Evolutionary conservation across 2,888 invertebrate genomes (phyloP), one percentile per base, ranked within the genome.

Genomic region (Ditylenchus weischeri): DNA sequence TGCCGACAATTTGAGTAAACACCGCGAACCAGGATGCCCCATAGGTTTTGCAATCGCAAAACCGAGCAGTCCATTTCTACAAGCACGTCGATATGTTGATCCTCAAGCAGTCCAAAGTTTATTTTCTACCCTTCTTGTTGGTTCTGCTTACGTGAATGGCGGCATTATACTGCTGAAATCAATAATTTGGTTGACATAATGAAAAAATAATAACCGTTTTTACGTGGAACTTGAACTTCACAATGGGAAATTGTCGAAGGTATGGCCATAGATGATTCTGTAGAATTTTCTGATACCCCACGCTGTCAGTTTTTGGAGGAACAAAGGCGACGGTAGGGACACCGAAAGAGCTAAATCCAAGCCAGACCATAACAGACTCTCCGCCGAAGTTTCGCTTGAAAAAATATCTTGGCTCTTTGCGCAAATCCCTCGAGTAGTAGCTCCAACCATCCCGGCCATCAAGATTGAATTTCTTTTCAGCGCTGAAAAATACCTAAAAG

Each of bases 341-440:
- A 6, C 54, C 54, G 54, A 54, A 54, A 21, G 10, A n/a, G 23
- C 48, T 60, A 51, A 76, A 69, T 3, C 64, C 69, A 7, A 59
- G 72, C 76, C 76, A 78, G 15, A 70, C 49, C 76, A 77, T 78
- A 8, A 77, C 60, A 8, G 57, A 57, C 19, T 78, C 78, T 21
- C 78, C 76, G 23, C 77, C 72, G 38, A 38, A 38, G 38, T 38
- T 38, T 11, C 38, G 38, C 38, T 38, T 76, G n/a, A n/a, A 70
- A 23, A 66, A 74, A 11, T 43, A n/a, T 8, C 29, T 38, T 43
- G 67, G 51, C 35, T 76, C 66, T 51, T 76, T 74, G 13, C 78
- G 19, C 0, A 76, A 21, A 61, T 76, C 74, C 15, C 63, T 63
- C 68, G 69, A 76, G 23, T 72, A 75, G 29, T 59, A 38, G 4